Base-by-base conservation (phyloP, 2,888 invertebrate species). In the Campoplex capitator region DNA sequence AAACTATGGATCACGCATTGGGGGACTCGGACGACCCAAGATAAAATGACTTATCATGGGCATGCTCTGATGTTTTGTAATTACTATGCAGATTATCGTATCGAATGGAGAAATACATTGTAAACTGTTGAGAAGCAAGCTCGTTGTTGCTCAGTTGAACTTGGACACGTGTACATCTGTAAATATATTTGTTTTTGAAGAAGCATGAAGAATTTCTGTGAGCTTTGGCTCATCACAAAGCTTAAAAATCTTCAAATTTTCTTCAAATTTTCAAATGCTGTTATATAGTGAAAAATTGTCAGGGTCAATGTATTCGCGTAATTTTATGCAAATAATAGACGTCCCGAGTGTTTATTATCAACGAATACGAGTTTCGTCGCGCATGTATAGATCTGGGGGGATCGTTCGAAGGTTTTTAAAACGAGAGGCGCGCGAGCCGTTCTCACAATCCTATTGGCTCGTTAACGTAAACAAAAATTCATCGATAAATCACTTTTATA, bases 31-130 rank as follows among this genome's bases (percentile, higher is more conserved):
- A 28, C 74, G 85, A 86, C 81, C 80, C 68, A 28, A 77, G 84
- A 86, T 84, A 84, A 84, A 75, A 48, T 16, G 35, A 35, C 81
- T 77, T 81, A 84, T 86, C 84, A 58, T 51, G n/a, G 4, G 3
- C 48, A 23, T 23, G 62, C 23, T 76, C 35, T 78, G 70, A 86
- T 78, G 81, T 84, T 76, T 80, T 35, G 67, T 74, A 77, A 73
- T 48, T 75, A 62, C 16, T 38, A 18, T 51, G 45, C 62, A 62
- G 42, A 65, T 73, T 54, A 76, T 51, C 65, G 58, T 42, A 18
- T n/a, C n/a, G n/a, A 74, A 68, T 38, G 51, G 8, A 35, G 48
- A 51, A 77, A 77, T 42, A 65, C 54, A 83, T 32, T 65, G 1
- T 45, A 9, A 54, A 48, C 28, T 35, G 42, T 42, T 45, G 70